phyloP scores from a whole-genome alignment of 30 jellyfish, hydroid and myxozoan species.

The Aurelia aurita region DNA sequence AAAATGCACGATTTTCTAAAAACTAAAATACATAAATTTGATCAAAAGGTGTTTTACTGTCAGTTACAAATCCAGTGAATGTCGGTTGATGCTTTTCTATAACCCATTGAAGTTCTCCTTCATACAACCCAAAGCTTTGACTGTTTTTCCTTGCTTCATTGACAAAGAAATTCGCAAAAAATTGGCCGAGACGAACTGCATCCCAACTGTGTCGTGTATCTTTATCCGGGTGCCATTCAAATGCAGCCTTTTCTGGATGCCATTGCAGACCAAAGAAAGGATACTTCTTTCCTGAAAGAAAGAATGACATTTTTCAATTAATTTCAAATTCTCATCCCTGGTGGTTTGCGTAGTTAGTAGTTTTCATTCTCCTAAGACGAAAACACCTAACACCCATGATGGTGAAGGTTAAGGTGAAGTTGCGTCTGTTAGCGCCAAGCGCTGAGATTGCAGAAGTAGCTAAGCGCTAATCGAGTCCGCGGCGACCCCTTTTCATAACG shows the following conservation, averaged over 20 bases:
- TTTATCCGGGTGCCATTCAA: conserved; percentile 76
- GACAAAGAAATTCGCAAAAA: conserved; percentile 78
- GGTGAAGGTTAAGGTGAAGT: no score
- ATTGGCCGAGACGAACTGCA: conserved; percentile 73
- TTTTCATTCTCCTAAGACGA: no score
- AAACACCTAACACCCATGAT: no score
- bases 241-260: conserved; percentile 87
- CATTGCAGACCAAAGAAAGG: conserved; percentile 84
- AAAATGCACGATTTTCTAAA: no score
- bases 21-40: conserved; percentile 56
- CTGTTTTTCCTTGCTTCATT: conserved; percentile 62
- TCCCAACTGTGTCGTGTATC: conserved; percentile 64
- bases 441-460: no score
- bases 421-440: no score
- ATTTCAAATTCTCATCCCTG: no score
- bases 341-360: no score
- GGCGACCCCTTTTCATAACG: no score
- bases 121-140: conserved; percentile 51
- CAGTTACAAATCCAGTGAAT: conserved; percentile 58
- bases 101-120: conserved; percentile 57
- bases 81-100: conserved; percentile 52
- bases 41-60: conserved; percentile 82
- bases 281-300: conserved; percentile 37
- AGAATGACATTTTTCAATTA: no score
- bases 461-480: no score